These are phyloP conservation scores for Tetraodon nigroviridis DNA, from an alignment of 2,113 vertebrate species.

Conservation along the genomic window DNA sequence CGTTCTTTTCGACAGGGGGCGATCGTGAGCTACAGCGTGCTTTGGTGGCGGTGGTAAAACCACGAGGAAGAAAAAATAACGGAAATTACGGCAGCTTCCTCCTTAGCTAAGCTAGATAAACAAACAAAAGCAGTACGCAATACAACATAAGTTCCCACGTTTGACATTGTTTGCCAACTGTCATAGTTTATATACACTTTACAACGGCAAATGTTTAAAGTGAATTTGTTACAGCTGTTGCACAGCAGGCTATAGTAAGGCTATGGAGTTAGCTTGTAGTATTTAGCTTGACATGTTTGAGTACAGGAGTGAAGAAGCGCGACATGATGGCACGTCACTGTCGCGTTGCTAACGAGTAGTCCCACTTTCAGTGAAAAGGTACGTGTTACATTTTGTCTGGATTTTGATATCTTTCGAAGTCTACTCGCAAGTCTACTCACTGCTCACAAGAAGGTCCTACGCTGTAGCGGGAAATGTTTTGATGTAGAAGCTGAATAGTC, in stretches of 20 bases:
- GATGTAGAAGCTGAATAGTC: too few species aligned
- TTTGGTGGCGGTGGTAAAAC: neutral
- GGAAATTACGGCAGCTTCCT: conserved; percentile 40
- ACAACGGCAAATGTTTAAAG: too few species aligned
- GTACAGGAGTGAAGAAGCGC: conserved; percentile 32
- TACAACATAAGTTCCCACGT: neutral
- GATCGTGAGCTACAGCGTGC: neutral
- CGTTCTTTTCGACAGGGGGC: conserved; percentile 9
- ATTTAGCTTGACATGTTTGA: conserved; percentile 62
- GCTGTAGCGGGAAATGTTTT: too few species aligned
- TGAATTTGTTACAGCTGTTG: neutral
- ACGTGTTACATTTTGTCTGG: neutral
- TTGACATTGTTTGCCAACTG: neutral
- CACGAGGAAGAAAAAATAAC: conserved; percentile 34
- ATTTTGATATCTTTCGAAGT: neutral
- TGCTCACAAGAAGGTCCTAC: too few species aligned
- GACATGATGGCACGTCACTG: conserved; percentile 57
- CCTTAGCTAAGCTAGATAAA: conserved; percentile 47
- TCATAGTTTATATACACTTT: neutral
- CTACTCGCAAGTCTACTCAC: too few species aligned
- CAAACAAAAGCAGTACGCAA: conserved; percentile 48
- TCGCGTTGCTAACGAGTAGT: conserved; percentile 22
- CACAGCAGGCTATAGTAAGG: conserved; percentile 3
- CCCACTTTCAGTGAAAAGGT: conserved; percentile 40
- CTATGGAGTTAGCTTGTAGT: conserved; percentile 22